Evolutionary conservation across 2,113 vertebrate genomes (phyloP).

Genomic region (Ptilorrhoa leucosticta): DNA sequence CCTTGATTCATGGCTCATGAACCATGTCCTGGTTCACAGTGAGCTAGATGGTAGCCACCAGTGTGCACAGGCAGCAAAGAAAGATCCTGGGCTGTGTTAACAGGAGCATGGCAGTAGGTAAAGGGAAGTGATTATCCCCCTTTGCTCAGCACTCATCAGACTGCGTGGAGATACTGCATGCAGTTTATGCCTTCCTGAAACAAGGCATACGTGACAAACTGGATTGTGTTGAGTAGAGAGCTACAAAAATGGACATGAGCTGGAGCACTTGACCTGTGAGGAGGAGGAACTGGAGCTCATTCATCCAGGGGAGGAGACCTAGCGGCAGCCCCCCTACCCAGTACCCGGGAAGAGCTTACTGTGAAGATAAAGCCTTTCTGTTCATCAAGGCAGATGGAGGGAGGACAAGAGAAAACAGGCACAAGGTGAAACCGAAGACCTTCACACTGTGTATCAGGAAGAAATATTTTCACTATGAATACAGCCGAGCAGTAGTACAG

Average conservation of each 20-base stretch:
- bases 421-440: background rate
- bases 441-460: background rate
- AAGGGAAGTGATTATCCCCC: background rate
- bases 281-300: background rate
- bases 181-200: background rate
- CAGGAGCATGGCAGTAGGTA: background rate
- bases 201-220: background rate
- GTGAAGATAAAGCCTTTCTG: background rate
- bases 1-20: background rate
- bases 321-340: fast-evolving
- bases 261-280: background rate
- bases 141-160: background rate
- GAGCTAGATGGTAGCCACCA: background rate
- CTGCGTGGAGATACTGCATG: fast-evolving
- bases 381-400: background rate
- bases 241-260: background rate
- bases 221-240: background rate
- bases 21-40: background rate
- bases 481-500: background rate
- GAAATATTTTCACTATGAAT: background rate
- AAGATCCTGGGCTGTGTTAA: background rate
- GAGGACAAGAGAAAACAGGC: background rate
- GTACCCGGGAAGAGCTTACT: background rate
- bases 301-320: background rate
- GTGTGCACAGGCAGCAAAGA: background rate